These are phyloP conservation scores for Hypena proboscidalis DNA, from an alignment of 2,888 invertebrate genomes.

Conservation along the genomic window DNA sequence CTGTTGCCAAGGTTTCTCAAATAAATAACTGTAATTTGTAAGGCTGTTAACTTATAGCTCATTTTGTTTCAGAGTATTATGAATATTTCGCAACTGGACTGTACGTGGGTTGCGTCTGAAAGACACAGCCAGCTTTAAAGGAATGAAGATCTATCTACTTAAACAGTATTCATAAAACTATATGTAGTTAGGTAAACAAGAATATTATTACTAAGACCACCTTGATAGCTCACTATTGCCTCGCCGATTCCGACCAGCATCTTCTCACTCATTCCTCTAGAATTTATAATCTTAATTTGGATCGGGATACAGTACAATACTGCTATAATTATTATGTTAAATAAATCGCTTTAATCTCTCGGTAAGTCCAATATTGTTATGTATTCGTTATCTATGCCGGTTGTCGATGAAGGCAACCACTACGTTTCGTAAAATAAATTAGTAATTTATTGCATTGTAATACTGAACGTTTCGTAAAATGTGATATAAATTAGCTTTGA, in stretches of 20 bases:
- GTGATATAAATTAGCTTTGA: conserved; percentile 78
- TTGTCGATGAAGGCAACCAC: conserved; percentile 50
- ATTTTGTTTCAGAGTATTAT: conserved; percentile 68
- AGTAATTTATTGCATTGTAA: conserved; percentile 57
- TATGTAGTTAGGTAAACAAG: conserved; percentile 67
- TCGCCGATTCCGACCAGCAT: conserved; percentile 58
- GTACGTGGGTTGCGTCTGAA: conserved; percentile 60
- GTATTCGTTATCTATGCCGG: conserved; percentile 46
- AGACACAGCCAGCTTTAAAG: conserved; percentile 67
- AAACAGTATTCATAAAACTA: conserved; percentile 82
- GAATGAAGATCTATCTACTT: conserved; percentile 81
- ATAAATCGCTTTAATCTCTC: conserved; percentile 18
- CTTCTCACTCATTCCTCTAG: conserved; percentile 32
- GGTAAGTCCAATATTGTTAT: conserved; percentile 25
- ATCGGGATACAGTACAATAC: conserved; percentile 12
- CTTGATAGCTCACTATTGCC: conserved; percentile 66
- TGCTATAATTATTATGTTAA: conserved; percentile 14
- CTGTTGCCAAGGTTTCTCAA: conserved; percentile 17
- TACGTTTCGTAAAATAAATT: conserved; percentile 49
- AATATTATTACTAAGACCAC: conserved; percentile 58
- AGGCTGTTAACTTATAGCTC: conserved; percentile 1
- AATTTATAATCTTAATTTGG: conserved; percentile 12
- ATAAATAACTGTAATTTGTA: conserved; percentile 4
- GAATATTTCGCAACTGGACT: conserved; percentile 61
- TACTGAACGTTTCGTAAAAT: conserved; percentile 67